These are phyloP conservation scores for Acropora yongei DNA, from an alignment of 64 coral and sea anemone genomes.

Conservation along the genomic window DNA sequence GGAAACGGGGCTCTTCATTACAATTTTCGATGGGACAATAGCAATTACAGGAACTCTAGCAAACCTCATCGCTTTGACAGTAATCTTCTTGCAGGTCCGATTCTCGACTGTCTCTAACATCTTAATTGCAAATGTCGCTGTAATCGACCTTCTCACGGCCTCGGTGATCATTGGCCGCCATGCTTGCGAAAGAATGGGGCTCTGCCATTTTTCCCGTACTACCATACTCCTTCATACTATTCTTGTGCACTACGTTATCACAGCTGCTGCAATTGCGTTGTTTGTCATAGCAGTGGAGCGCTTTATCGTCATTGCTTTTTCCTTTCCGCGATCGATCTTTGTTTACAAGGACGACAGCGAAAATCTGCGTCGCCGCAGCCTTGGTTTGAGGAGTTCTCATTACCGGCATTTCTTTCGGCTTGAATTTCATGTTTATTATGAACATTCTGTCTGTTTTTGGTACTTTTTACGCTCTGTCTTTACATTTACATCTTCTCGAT, in stretches of 20 bases:
- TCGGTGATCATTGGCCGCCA: neutral
- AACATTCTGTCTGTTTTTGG: neutral
- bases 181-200: conserved; percentile 14
- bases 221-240: neutral
- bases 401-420: no score
- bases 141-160: neutral
- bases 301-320: conserved; percentile 16
- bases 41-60: conserved; percentile 18
- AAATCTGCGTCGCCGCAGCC: no score
- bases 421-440: no score
- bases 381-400: no score
- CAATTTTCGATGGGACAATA: conserved; percentile 9
- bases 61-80: conserved; percentile 28
- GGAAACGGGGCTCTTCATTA: neutral
- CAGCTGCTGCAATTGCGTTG: neutral
- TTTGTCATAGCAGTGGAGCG: conserved; percentile 21
- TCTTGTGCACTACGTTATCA: conserved; percentile 22
- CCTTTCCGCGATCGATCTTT: conserved; percentile 17
- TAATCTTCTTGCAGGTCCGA: conserved; percentile 20
- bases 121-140: conserved; percentile 22
- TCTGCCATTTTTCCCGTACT: neutral
- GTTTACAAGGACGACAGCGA: neutral
- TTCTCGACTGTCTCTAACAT: conserved; percentile 47
- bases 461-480: neutral
- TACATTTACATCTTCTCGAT: conserved; percentile 33